Conservation (phyloP, 2,797 vertebrate genomes). For the Arnoldichthys spilopterus region DNA sequence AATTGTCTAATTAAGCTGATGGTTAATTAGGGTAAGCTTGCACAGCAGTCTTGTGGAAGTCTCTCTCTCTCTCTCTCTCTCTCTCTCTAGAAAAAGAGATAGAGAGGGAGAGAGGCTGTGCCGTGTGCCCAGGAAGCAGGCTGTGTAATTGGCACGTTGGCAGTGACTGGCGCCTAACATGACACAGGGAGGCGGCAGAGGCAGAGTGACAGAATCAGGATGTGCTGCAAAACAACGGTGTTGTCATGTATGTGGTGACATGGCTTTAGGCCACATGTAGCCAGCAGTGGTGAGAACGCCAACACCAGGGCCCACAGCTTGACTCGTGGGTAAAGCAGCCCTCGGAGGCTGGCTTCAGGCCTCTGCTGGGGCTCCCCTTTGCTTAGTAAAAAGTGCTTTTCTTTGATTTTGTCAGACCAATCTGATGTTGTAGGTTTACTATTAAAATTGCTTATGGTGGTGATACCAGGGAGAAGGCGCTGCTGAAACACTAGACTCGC, state of each 20-base stretch:
- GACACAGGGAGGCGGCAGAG: slow-evolving; percentile 73
- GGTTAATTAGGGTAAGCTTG: slow-evolving; percentile 93
- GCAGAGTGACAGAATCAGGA: slow-evolving; percentile 80
- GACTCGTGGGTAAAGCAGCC: slow-evolving; percentile 6
- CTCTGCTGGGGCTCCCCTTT: neutral
- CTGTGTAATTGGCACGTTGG: slow-evolving; percentile 89
- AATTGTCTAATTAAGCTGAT: slow-evolving; percentile 97
- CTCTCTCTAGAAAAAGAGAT: slow-evolving; percentile 9
- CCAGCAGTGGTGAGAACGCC: slow-evolving; percentile 30
- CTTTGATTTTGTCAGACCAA: neutral
- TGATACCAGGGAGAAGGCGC: neutral
- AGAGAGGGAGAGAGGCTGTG: slow-evolving; percentile 40
- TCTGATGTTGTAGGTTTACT: neutral
- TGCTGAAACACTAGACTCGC: neutral
- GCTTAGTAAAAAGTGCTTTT: neutral
- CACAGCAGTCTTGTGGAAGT: slow-evolving; percentile 91
- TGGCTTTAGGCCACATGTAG: slow-evolving; percentile 26
- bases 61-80: slow-evolving; percentile 49
- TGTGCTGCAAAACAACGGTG: slow-evolving; percentile 69
- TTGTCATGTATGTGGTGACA: slow-evolving; percentile 69
- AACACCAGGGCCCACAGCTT: slow-evolving; percentile 20
- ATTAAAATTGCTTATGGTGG: neutral
- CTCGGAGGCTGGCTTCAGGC: neutral
- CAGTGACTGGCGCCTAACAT: slow-evolving; percentile 83
- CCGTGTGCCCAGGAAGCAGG: slow-evolving; percentile 87